These are phyloP conservation scores for Furnarius figulus DNA, from an alignment of 2,113 vertebrate species.

Conservation along the genomic window DNA sequence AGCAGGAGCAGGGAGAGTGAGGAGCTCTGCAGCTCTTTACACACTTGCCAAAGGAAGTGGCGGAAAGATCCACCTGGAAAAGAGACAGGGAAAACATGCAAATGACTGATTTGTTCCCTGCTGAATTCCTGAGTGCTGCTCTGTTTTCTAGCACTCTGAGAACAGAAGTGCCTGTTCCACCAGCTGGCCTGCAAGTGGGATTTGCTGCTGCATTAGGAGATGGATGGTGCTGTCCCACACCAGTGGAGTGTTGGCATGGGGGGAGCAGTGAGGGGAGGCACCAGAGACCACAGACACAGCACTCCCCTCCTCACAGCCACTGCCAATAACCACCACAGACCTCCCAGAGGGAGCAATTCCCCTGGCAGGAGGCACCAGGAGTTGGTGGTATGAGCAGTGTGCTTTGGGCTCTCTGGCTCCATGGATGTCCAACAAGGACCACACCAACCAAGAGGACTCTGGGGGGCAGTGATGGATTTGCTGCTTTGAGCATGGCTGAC, in stretches of 20 bases:
- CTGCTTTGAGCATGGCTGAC: neutral
- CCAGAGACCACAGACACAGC: neutral
- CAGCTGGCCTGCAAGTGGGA: neutral
- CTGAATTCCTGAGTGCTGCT: neutral
- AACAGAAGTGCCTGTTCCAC: neutral
- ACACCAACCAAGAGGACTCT: neutral
- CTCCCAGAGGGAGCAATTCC: neutral
- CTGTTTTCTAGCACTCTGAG: neutral
- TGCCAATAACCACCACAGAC: neutral
- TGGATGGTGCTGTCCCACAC: neutral
- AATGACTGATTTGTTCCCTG: neutral
- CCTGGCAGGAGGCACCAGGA: neutral
- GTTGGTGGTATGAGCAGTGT: neutral
- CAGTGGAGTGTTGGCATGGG: neutral
- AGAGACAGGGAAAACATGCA: neutral
- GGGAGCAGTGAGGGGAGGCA: neutral
- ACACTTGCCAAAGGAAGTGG: constrained; percentile 99
- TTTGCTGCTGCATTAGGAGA: neutral
- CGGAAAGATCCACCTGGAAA: constrained; percentile 93
- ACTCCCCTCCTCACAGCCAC: neutral
- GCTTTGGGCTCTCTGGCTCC: neutral
- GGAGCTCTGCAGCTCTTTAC: constrained; percentile 97
- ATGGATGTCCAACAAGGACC: neutral
- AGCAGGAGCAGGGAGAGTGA: constrained; percentile 89
- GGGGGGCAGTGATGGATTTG: neutral